A percentile compares a stretch with the other conserved stretches of the same genome.
Evolutionary conservation across 2,797 vertebrate genomes (phyloP).

Genomic region (Sparidentex hasta): DNA sequence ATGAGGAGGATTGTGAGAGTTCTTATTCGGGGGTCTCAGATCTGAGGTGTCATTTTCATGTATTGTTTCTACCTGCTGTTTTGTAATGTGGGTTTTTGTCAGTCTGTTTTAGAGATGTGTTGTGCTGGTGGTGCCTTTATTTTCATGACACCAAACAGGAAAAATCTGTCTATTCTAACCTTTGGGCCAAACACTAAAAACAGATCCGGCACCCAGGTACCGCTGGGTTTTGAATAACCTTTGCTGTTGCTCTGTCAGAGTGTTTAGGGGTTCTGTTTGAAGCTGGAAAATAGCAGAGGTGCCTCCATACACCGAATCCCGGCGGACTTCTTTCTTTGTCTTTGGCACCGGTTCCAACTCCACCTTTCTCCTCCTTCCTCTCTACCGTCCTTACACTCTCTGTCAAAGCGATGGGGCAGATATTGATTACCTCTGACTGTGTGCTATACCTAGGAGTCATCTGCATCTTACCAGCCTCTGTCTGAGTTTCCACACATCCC

Average conservation of each 20-base stretch:
- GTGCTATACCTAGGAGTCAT: conserved; percentile 61
- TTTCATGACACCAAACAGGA: conserved; percentile 40
- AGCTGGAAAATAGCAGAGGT: conserved; percentile 63
- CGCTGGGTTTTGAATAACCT: conserved; percentile 69
- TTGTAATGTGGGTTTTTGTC: conserved; percentile 9
- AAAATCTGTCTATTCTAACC: conserved; percentile 56
- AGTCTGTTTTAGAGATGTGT: conserved; percentile 8
- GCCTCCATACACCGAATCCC: conserved; percentile 56
- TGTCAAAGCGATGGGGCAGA: conserved; percentile 67
- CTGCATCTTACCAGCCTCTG: conserved; percentile 46
- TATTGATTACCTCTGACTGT: conserved; percentile 73
- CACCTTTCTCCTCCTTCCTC: conserved; percentile 48
- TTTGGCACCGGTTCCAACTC: conserved; percentile 51
- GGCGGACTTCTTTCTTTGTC: conserved; percentile 49
- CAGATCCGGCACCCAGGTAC: conserved; percentile 58
- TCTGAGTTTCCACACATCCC: conserved; percentile 40
- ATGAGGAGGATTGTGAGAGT: not conserved
- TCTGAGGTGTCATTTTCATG: conserved; percentile 11
- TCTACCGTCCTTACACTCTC: conserved; percentile 34
- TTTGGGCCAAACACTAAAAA: conserved; percentile 65
- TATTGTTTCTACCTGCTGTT: conserved; percentile 2
- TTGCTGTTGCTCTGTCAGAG: conserved; percentile 57
- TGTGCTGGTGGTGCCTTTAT: conserved; percentile 35
- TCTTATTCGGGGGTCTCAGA: not conserved
- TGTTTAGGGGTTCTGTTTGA: conserved; percentile 66